A percentile compares a stretch with the other conserved stretches of the same genome.
phyloP scores from a whole-genome alignment of 2,113 vertebrate species.

The Cyprinodon tularosa region DNA sequence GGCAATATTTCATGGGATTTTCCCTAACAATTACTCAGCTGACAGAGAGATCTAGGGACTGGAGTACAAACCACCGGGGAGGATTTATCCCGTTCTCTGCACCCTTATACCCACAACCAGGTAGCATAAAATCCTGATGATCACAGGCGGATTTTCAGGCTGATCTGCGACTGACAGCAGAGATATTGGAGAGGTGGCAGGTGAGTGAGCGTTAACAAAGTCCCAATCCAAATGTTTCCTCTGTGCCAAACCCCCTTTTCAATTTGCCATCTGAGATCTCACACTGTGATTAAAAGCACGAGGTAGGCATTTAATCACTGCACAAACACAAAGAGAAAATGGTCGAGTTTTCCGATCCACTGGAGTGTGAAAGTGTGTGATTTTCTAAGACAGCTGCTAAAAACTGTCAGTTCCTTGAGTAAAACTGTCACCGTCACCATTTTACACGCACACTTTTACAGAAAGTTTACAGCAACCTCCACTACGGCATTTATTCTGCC shows the following conservation, averaged over 20 bases:
- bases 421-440: conserved; percentile 3
- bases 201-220: conserved; percentile 42
- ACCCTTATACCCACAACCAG: conserved; percentile 40
- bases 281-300: conserved; percentile 49
- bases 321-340: conserved; percentile 56
- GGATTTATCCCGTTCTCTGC: conserved; percentile 26
- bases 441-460: neutral
- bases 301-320: conserved; percentile 59
- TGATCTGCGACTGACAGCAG: conserved; percentile 24
- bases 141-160: conserved; percentile 28
- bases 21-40: conserved; percentile 9
- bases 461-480: conserved; percentile 4
- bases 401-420: conserved; percentile 22
- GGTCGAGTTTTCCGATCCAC: conserved; percentile 50
- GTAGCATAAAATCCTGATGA: conserved; percentile 47
- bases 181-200: conserved; percentile 35
- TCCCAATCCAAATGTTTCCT: conserved; percentile 53
- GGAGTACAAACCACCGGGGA: neutral
- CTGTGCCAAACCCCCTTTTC: conserved; percentile 48
- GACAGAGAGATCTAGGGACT: conserved; percentile 10
- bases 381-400: conserved; percentile 24
- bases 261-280: conserved; percentile 58
- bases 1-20: conserved; percentile 31
- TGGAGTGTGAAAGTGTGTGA: conserved; percentile 53
- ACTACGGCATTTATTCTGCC: neutral